These are phyloP conservation scores for Epistrophe grossulariae DNA, from an alignment of 2,888 invertebrate species.

Conservation along the genomic window DNA sequence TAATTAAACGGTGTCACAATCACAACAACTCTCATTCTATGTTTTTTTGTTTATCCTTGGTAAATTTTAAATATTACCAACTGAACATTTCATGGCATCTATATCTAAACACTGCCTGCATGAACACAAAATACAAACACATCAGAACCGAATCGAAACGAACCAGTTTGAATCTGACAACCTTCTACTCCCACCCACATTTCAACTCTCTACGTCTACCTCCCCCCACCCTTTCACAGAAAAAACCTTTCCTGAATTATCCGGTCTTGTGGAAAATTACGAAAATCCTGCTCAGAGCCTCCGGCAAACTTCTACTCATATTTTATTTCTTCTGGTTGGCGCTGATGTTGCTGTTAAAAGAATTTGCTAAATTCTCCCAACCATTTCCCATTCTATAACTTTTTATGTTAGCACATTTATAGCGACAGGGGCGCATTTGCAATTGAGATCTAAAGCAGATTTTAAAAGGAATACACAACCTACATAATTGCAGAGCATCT, in stretches of 20 bases:
- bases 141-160: conserved; percentile 4
- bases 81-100: conserved; percentile 55
- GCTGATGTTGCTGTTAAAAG: conserved; percentile 45
- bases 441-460: neutral
- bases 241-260: conserved; percentile 21
- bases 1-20: conserved; percentile 67
- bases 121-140: conserved; percentile 25
- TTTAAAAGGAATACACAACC: too few relatives aligned
- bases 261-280: conserved; percentile 64
- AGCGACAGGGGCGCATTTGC: neutral
- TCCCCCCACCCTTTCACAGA: too few relatives aligned
- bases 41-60: conserved; percentile 33
- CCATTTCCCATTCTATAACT: neutral
- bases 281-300: conserved; percentile 46
- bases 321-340: conserved; percentile 52
- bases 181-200: neutral
- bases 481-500: too few relatives aligned
- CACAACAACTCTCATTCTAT: conserved; percentile 43
- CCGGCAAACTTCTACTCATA: conserved; percentile 62
- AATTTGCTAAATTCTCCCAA: neutral
- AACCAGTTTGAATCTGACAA: conserved; percentile 1
- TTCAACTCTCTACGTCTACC: too few relatives aligned
- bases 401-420: conserved; percentile 15
- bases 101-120: conserved; percentile 11
- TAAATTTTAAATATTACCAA: conserved; percentile 41